Base-by-base conservation (phyloP, 92 coral and sea anemone genomes). In the Epizoanthus ramosus region DNA sequence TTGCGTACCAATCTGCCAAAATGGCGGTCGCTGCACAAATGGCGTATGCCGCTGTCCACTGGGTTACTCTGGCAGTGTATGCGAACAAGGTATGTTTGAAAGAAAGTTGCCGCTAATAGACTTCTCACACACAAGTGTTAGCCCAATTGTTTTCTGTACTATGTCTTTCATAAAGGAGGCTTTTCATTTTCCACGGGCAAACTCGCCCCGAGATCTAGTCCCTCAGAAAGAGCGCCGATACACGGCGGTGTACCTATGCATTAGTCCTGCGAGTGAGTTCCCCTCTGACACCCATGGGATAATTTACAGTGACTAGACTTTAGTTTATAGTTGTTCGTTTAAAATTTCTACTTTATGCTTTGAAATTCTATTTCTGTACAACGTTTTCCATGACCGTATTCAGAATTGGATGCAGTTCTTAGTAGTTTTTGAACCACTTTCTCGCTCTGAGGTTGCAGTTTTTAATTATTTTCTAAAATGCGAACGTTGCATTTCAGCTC, bases 21-120 rank as follows among this genome's bases (percentile, higher is more conserved):
- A 75, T 57, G 69, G 81, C 28, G 81, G 81, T 7, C 39, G 68
- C 81, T 75, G 81, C 31, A 17, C 54, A n/a, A 75, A 58, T 58
- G 81, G 69, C 18, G 81, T 75, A 17, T 75, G 81, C 57, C 68
- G 69, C 69, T 75, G 81, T 58, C 69, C 31, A 18, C 14, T 41
- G 19, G 81, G 81, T 59, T 75, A 75, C 47, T 75, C 68, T 75
- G 81, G 81, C 17, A 59, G 19, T 13, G 33, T 25, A 58, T 75
- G 81, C 33, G 81, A 75, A 37, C 81, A 35, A 75, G 81, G 81
- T 75, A 15, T 18, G 64, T 25, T 17, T 16, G 15, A 16, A 33
- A 12, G 31, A 28, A 15, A 14, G 13, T 16, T 4, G 24, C 50
- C 18, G 52, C 37, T 50, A 57, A 50, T 52, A 4, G 2, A 18